phyloP scores from a whole-genome alignment of 1,140 invertebrate species.

The Bilobella aurantiaca region DNA sequence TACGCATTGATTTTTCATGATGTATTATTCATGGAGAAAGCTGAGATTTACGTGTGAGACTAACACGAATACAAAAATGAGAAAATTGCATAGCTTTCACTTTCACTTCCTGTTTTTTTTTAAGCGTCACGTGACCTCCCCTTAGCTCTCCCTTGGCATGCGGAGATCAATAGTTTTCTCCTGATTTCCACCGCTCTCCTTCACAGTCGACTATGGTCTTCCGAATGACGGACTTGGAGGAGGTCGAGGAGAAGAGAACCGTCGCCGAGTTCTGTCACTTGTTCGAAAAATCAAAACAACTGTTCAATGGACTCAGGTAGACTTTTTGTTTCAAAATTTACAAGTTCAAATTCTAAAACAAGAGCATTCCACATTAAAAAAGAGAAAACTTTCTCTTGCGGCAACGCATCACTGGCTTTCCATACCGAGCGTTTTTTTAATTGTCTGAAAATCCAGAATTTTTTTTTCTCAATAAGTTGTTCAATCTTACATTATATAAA shows the following conservation, averaged over 20 bases:
- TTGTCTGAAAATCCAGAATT: too few relatives aligned
- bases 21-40: neutral
- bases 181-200: neutral
- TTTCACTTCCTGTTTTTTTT: neutral
- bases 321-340: too few relatives aligned
- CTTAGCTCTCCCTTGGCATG: neutral
- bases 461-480: too few relatives aligned
- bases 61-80: too few relatives aligned
- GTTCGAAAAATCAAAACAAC: constrained; percentile 91
- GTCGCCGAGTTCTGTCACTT: constrained; percentile 93
- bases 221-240: constrained; percentile 15
- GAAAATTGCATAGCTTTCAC: neutral
- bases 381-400: too few relatives aligned
- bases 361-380: too few relatives aligned
- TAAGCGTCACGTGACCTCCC: neutral
- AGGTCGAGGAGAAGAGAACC: constrained; percentile 70
- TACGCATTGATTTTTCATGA: neutral
- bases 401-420: too few relatives aligned
- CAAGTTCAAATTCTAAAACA: too few relatives aligned
- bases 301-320: constrained; percentile 92
- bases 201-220: constrained; percentile 3
- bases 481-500: too few relatives aligned
- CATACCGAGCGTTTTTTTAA: too few relatives aligned
- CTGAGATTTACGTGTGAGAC: neutral
- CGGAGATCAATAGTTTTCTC: neutral